Percentiles rank a stretch among this genome's conserved stretches.
Conservation (phyloP, 2,113 vertebrate species). For the Heterochromis multidens region DNA sequence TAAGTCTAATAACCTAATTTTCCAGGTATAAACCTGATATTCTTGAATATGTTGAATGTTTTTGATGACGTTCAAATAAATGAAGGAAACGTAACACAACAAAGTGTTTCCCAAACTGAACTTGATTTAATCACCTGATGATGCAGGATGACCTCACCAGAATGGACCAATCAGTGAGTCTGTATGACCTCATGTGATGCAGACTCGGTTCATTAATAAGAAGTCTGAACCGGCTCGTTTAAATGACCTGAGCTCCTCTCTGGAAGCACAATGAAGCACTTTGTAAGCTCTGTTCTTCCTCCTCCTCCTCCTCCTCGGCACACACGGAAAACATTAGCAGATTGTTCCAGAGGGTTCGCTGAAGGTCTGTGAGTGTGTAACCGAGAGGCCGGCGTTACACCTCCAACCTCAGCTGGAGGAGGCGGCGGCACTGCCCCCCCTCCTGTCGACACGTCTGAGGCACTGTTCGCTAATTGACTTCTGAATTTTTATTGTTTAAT, state of each 20-base stretch:
- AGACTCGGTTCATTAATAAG: not conserved
- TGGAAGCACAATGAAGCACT: not conserved
- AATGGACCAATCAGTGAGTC: not conserved
- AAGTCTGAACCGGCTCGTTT: not conserved
- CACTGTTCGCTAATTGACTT: constrained; percentile 40
- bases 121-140: not conserved
- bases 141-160: not conserved
- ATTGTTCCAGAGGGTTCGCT: not conserved
- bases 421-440: not conserved
- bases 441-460: not conserved
- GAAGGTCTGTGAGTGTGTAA: not conserved
- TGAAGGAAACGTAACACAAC: not conserved
- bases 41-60: not conserved
- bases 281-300: not conserved
- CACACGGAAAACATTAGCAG: not conserved
- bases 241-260: not conserved
- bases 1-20: no score
- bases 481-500: constrained; percentile 54
- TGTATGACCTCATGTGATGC: not conserved
- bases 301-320: not conserved
- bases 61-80: not conserved
- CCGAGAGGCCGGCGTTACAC: not conserved
- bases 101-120: not conserved
- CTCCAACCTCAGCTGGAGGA: not conserved
- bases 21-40: not conserved